Base-by-base conservation (phyloP, 2,888 invertebrate genomes). In the Campoplex nolae region DNA sequence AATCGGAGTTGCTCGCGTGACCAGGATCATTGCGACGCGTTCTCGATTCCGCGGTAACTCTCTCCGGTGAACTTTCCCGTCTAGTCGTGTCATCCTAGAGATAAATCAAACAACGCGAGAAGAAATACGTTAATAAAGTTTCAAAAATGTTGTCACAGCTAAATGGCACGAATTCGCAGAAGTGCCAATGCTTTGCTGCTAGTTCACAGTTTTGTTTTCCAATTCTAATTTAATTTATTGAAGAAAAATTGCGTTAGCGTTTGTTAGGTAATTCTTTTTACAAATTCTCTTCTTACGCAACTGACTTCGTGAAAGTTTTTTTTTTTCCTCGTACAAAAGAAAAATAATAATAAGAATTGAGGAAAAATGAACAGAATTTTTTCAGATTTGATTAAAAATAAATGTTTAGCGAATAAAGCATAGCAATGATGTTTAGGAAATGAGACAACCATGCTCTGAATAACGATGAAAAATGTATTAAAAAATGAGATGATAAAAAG, bases 41-140 rank as follows among this genome's bases (percentile, higher is more conserved):
- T 86, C 91, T 88, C 58, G 89, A 74, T 62, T 90, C 91, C 32
- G 83, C 75, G 9, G 90, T 23, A 0, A 87, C 81, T 51, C 83
- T 84, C 32, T 94, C 94, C 73, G 95, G 95, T 3, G 91, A 88
- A 71, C 88, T 90, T 6, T 91, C 90, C 11, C 89, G 89, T 83
- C 92, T 90, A 11, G 82, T 77, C 9, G 83, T 84, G 13, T 89
- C 90, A 35, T 90, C 91, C 92, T 92, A 62, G 32, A 35, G 42
- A 51, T 16, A 67, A 79, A 51, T 58, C 23, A 76, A 28, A 56
- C 56, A 54, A 35, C 54, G 35, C 54, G 7, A 16, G 3, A 1
- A 13, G 45, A 28, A 16, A 13, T 4, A 62, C 62, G 23, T 62
- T 62, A 62, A 62, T 32, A 16, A 32, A 32, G 32, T 32, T 1